Evolutionary conservation across 2,797 vertebrate genomes (phyloP).

Genomic region (Chromis chromis): DNA sequence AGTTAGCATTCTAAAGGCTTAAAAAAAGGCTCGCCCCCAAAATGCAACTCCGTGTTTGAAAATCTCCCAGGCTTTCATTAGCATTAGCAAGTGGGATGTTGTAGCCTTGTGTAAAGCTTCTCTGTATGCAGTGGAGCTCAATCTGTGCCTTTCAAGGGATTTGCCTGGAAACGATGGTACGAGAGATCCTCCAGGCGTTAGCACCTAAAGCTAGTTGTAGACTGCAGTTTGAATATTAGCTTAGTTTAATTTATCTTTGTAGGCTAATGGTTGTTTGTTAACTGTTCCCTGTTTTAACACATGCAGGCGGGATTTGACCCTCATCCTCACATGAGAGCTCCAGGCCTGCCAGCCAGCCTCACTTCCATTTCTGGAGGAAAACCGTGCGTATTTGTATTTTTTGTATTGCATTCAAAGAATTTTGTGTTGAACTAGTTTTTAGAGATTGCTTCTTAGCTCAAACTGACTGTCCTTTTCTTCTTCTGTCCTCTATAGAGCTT

Average conservation of each 20-base stretch:
- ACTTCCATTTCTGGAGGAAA: conserved; percentile 95
- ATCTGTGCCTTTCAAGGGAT: conserved; percentile 64
- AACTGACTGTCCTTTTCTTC: not conserved
- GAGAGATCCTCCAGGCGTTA: conserved; percentile 43
- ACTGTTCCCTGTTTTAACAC: conserved; percentile 29
- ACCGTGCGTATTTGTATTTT: conserved; percentile 86
- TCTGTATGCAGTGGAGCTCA: conserved; percentile 49
- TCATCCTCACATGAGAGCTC: conserved; percentile 93
- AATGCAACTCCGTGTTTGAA: conserved; percentile 67
- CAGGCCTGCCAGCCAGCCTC: conserved; percentile 91
- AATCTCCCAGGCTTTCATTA: conserved; percentile 76
- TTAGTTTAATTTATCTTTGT: conserved; percentile 51
- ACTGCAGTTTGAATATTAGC: conserved; percentile 62
- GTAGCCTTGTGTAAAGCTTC: conserved; percentile 72
- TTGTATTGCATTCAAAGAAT: not conserved
- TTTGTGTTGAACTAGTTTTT: not conserved
- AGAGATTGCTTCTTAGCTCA: not conserved
- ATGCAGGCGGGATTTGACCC: conserved; percentile 94
- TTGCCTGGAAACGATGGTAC: conserved; percentile 51
- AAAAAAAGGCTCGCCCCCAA: conserved; percentile 43
- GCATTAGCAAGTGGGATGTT: conserved; percentile 73
- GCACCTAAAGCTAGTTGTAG: conserved; percentile 46
- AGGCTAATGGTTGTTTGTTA: conserved; percentile 22
- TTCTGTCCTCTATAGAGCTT: conserved; percentile 76
- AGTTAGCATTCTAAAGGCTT: conserved; percentile 72